Evolutionary conservation across 1,140 invertebrate genomes (phyloP).

Genomic region (Zaprionus ornatus): DNA sequence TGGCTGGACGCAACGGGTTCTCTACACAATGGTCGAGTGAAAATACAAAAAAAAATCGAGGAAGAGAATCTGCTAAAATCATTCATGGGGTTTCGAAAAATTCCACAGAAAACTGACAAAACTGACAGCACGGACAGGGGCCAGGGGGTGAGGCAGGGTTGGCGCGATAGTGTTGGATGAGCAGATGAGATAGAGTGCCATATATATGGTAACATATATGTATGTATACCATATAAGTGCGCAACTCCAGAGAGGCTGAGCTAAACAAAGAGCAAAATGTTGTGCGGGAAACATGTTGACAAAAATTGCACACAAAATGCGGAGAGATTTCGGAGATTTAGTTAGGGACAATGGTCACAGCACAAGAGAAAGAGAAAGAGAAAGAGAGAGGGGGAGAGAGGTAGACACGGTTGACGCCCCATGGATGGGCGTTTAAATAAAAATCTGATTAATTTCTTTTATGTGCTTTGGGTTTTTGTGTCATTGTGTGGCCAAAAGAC

Average conservation of each 20-base stretch:
- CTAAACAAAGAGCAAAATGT: slow-evolving; percentile 42
- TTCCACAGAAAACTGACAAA: slow-evolving; percentile 74
- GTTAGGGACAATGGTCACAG: slow-evolving; percentile 67
- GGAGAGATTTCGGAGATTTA: slow-evolving; percentile 44
- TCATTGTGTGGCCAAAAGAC: slow-evolving; percentile 59
- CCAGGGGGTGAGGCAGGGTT: slow-evolving; percentile 15
- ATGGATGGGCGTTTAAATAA: slow-evolving; percentile 75
- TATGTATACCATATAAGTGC: slow-evolving; percentile 7
- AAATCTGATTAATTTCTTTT: slow-evolving; percentile 82
- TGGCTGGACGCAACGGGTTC: slow-evolving; percentile 61
- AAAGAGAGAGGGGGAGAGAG: not conserved
- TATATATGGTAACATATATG: not conserved
- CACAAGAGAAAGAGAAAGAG: not conserved
- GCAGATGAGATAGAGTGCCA: slow-evolving; percentile 9
- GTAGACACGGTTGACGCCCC: slow-evolving; percentile 33
- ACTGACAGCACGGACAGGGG: slow-evolving; percentile 45
- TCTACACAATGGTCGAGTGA: slow-evolving; percentile 54
- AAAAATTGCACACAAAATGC: slow-evolving; percentile 73
- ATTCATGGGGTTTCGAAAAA: slow-evolving; percentile 67
- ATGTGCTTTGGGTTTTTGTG: slow-evolving; percentile 68
- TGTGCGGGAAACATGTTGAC: slow-evolving; percentile 71
- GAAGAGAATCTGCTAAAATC: slow-evolving; percentile 67
- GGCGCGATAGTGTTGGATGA: slow-evolving; percentile 26
- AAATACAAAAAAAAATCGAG: slow-evolving; percentile 52
- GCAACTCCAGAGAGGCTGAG: not conserved